Conservation (phyloP, 2,888 invertebrate species). For the Anodontia alba region DNA sequence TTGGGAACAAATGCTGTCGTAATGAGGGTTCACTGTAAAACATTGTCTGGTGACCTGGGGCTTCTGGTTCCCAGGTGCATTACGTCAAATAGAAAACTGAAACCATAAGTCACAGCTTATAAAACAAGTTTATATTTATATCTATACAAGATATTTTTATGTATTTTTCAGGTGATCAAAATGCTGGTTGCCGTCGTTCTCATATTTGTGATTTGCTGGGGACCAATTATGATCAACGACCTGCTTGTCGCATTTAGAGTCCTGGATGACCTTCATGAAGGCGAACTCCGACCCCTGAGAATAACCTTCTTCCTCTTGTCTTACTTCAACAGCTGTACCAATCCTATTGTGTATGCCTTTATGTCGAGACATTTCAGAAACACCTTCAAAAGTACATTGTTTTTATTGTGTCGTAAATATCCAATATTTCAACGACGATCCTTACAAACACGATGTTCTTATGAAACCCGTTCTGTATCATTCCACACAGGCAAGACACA, state of each 20-base stretch:
- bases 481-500: constrained; percentile 43
- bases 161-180: constrained; percentile 88
- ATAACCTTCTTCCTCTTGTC: constrained; percentile 89
- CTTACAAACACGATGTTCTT: constrained; percentile 24
- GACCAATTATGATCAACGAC: constrained; percentile 89
- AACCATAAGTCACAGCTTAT: no score
- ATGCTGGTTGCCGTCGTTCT: constrained; percentile 90
- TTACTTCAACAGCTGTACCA: constrained; percentile 90
- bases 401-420: constrained; percentile 63
- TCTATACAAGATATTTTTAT: neutral
- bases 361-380: constrained; percentile 90
- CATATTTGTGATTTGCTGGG: constrained; percentile 90
- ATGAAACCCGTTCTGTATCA: constrained; percentile 56
- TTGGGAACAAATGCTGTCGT: no score
- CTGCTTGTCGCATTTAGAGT: constrained; percentile 88
- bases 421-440: constrained; percentile 15
- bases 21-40: no score
- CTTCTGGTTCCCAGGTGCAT: no score
- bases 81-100: no score
- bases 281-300: constrained; percentile 87
- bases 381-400: constrained; percentile 79
- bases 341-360: constrained; percentile 91
- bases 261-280: constrained; percentile 86
- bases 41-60: no score
- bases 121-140: no score